A percentile compares a stretch with the other conserved stretches of the same genome.
These are phyloP conservation scores for Sebastes melanostomus DNA, from an alignment of 2,797 vertebrate species.

Conservation along the genomic window DNA sequence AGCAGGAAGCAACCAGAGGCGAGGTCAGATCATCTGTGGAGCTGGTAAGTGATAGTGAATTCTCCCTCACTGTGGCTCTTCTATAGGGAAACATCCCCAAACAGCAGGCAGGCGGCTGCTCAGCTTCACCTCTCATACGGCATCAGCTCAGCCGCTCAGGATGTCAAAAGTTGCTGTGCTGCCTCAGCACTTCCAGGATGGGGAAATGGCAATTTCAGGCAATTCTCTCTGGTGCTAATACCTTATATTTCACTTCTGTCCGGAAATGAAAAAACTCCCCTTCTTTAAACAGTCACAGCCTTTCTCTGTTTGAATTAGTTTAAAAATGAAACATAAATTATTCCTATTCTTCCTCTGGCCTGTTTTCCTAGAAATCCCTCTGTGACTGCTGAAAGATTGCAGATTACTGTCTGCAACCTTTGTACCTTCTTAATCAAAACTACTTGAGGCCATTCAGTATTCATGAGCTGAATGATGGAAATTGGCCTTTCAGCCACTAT, in stretches of 20 bases:
- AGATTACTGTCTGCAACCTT: conserved; percentile 44
- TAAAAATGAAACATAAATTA: conserved; percentile 42
- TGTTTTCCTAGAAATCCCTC: conserved; percentile 26
- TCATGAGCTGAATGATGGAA: conserved; percentile 58
- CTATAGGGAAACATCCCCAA: conserved; percentile 19
- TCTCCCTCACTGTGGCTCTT: conserved; percentile 16
- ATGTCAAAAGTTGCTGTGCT: conserved; percentile 7
- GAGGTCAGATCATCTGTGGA: conserved; percentile 44
- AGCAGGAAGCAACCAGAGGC: conserved; percentile 34
- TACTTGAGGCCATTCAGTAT: conserved; percentile 47
- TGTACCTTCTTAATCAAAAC: conserved; percentile 49
- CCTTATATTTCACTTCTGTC: conserved; percentile 20
- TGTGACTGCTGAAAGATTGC: conserved; percentile 7
- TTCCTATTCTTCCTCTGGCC: conserved; percentile 10
- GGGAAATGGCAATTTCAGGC: conserved; percentile 14
- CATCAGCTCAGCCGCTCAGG: background rate
- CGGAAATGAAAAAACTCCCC: conserved; percentile 23
- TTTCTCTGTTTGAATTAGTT: conserved; percentile 13
- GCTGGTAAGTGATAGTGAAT: conserved; percentile 36
- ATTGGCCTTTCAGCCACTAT: conserved; percentile 30
- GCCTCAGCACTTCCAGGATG: conserved; percentile 19
- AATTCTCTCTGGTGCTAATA: conserved; percentile 22
- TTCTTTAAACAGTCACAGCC: conserved; percentile 2
- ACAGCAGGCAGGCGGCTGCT: conserved; percentile 22
- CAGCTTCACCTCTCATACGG: conserved; percentile 16